These are phyloP conservation scores for Acrocephalus kingi DNA, from an alignment of 2,113 vertebrate species.

Conservation along the genomic window DNA sequence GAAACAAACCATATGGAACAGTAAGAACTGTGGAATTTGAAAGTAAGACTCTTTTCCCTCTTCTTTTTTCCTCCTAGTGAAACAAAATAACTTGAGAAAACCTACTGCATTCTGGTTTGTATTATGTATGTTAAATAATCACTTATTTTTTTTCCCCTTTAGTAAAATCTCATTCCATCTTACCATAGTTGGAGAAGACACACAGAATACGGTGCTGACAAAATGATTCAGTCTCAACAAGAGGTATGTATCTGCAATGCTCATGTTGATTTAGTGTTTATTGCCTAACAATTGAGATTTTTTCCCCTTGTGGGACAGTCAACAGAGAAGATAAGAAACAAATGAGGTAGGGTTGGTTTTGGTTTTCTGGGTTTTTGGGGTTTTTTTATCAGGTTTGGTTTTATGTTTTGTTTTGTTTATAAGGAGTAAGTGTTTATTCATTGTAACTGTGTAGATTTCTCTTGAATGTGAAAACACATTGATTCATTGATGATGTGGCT, in stretches of 20 bases:
- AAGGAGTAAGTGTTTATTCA: neutral
- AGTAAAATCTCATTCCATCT: neutral
- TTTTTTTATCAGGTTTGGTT: neutral
- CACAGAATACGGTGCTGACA: neutral
- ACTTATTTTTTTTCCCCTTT: neutral
- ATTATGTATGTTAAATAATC: neutral
- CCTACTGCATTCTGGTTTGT: neutral
- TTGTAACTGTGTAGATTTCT: neutral
- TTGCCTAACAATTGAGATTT: neutral
- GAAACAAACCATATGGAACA: neutral
- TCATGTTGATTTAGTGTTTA: neutral
- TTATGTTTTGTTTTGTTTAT: neutral
- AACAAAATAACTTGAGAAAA: neutral
- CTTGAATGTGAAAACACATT: neutral
- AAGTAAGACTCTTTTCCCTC: fast-evolving
- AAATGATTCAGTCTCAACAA: neutral
- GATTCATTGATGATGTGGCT: neutral
- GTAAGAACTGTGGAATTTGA: neutral
- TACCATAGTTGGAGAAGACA: neutral
- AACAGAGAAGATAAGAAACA: neutral
- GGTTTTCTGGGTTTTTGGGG: too few species aligned
- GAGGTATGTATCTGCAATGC: neutral
- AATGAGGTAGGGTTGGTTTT: neutral
- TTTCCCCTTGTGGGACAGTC: neutral
- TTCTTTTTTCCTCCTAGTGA: fast-evolving